A percentile compares a stretch with the other conserved stretches of the same genome.
Conservation (phyloP, 2,888 invertebrate species). For the Gisinianus flammeolus region DNA sequence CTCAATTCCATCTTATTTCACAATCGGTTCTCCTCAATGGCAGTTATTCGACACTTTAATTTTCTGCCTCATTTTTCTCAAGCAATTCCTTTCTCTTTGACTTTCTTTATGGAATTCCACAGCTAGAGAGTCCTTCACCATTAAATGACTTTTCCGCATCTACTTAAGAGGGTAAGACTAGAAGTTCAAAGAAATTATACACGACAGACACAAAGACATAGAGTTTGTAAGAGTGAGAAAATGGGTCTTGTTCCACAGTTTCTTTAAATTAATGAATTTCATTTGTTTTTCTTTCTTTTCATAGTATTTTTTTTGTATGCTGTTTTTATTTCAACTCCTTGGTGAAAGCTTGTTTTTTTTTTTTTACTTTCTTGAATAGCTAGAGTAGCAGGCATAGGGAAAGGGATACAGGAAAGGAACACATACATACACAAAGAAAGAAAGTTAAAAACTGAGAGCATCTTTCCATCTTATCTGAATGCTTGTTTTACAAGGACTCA, state of each 20-base stretch:
- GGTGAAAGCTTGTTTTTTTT: neutral
- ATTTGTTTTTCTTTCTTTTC: constrained; percentile 21
- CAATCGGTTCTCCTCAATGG: constrained; percentile 46
- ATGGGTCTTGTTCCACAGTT: neutral
- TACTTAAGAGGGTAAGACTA: constrained; percentile 22
- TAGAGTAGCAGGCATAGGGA: neutral
- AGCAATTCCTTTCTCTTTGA: constrained; percentile 31
- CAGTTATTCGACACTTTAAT: constrained; percentile 53
- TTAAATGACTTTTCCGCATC: constrained; percentile 34
- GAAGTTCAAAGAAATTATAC: constrained; percentile 22
- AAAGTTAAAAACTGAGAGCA: too few relatives aligned
- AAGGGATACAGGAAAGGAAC: neutral
- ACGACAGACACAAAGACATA: neutral
- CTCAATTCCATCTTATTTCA: constrained; percentile 39
- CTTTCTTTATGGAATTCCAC: constrained; percentile 34
- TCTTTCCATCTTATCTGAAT: neutral
- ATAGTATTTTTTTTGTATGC: neutral
- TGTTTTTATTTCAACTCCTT: neutral
- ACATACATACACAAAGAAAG: too few relatives aligned
- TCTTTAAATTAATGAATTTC: constrained; percentile 27
- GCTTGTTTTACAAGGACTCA: neutral
- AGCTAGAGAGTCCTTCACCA: constrained; percentile 16
- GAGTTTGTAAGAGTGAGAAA: neutral
- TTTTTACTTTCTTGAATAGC: too few relatives aligned
- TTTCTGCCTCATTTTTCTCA: constrained; percentile 53